Evolutionary conservation across 2,113 vertebrate genomes (phyloP).

Genomic region (Leptosomus discolor): DNA sequence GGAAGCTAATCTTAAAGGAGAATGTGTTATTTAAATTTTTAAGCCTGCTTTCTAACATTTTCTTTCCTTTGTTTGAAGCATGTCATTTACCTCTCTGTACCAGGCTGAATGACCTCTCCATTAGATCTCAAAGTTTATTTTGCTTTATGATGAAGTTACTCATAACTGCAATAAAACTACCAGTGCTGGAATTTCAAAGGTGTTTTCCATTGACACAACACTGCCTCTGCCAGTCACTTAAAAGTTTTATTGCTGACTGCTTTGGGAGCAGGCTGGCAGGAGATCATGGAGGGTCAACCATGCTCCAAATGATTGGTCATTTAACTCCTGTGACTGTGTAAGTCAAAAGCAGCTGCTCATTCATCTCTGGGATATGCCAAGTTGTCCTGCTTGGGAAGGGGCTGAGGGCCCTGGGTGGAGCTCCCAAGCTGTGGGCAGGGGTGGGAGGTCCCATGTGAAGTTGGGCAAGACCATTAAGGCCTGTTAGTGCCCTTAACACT

Average conservation of each 20-base stretch:
- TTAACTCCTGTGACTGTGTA: too few relatives aligned
- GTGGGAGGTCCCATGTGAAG: background rate
- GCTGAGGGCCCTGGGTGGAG: background rate
- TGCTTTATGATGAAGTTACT: background rate
- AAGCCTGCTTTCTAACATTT: background rate
- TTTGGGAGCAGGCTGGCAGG: background rate
- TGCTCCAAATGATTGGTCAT: background rate
- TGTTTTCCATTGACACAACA: background rate
- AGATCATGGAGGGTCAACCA: background rate
- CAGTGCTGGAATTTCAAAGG: background rate
- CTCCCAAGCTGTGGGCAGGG: background rate
- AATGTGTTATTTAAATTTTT: background rate
- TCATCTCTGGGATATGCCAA: background rate
- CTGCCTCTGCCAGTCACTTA: background rate
- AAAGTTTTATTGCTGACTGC: background rate
- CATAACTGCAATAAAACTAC: background rate
- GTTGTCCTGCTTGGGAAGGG: background rate
- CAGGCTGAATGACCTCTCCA: background rate
- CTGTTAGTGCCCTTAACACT: background rate
- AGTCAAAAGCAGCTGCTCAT: background rate
- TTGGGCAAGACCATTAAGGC: background rate
- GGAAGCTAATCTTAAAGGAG: background rate
- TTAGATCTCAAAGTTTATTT: background rate
- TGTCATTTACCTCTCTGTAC: fast-evolving
- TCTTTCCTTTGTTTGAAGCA: background rate